These are phyloP conservation scores for Lymantria monacha DNA, from an alignment of 2,888 invertebrate genomes.

Conservation along the genomic window DNA sequence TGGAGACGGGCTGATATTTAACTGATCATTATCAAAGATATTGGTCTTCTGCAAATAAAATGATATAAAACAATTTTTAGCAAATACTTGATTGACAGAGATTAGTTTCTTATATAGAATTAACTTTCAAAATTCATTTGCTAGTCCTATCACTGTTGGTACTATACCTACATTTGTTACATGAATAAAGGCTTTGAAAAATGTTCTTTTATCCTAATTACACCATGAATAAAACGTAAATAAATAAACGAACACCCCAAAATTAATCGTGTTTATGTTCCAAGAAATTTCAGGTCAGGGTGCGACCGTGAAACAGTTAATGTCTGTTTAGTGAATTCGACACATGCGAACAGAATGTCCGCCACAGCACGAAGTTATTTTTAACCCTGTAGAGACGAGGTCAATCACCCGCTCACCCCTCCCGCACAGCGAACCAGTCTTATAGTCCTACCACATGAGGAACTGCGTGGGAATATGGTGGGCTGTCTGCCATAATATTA, in stretches of 20 bases:
- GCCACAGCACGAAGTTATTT: constrained; percentile 75
- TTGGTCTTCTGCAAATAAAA: constrained; percentile 42
- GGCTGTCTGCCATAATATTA: constrained; percentile 54
- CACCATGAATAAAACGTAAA: neutral
- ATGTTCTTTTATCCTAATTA: too few species aligned
- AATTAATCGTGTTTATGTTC: constrained; percentile 37
- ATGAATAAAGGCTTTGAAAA: too few species aligned
- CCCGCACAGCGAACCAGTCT: constrained; percentile 74
- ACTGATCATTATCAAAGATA: constrained; percentile 62
- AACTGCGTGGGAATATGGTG: constrained; percentile 78
- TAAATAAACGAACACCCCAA: neutral
- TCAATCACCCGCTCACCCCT: constrained; percentile 77
- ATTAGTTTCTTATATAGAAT: too few species aligned
- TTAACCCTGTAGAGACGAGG: constrained; percentile 77
- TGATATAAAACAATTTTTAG: constrained; percentile 27
- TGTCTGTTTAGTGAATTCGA: constrained; percentile 80
- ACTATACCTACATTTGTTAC: too few species aligned
- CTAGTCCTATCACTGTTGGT: too few species aligned
- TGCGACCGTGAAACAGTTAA: constrained; percentile 80
- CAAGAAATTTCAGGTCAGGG: constrained; percentile 72
- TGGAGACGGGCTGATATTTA: constrained; percentile 47
- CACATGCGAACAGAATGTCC: constrained; percentile 80
- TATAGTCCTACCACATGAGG: constrained; percentile 76
- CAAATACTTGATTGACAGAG: too few species aligned
- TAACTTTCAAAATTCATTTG: too few species aligned